These are phyloP conservation scores for Zeuzera pyrina DNA, from an alignment of 2,888 invertebrate genomes.

Conservation along the genomic window DNA sequence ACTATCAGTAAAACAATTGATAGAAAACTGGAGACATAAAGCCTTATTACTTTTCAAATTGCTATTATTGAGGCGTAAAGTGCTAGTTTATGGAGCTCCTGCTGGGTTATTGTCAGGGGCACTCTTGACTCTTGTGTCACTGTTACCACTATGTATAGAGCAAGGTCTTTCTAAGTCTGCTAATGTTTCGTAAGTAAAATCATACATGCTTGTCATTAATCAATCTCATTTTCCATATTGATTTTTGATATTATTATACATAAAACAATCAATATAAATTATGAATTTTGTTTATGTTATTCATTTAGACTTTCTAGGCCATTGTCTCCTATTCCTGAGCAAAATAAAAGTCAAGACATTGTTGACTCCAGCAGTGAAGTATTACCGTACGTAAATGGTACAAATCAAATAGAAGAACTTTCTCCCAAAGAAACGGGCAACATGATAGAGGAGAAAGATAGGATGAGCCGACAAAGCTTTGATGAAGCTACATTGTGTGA, in stretches of 20 bases:
- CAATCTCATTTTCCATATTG: background rate
- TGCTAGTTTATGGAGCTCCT: constrained; percentile 94
- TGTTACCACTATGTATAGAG: constrained; percentile 92
- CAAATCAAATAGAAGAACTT: constrained; percentile 34
- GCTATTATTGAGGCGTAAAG: constrained; percentile 88
- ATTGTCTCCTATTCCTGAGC: constrained; percentile 44
- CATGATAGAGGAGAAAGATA: constrained; percentile 57
- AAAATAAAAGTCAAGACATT: constrained; percentile 24
- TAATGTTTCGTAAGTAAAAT: constrained; percentile 78
- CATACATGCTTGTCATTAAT: background rate
- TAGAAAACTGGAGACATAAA: constrained; percentile 92
- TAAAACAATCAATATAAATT: background rate
- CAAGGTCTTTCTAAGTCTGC: constrained; percentile 87
- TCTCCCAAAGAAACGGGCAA: constrained; percentile 58
- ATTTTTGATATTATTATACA: background rate
- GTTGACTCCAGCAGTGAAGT: constrained; percentile 27
- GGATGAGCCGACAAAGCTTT: constrained; percentile 56
- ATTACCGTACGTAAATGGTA: constrained; percentile 36
- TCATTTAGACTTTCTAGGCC: constrained; percentile 58
- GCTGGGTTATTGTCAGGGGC: constrained; percentile 91
- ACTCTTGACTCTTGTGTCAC: constrained; percentile 89
- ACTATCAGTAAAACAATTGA: constrained; percentile 84
- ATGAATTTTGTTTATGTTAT: no score
- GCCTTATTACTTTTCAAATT: constrained; percentile 93
- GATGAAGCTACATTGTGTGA: constrained; percentile 52